phyloP scores from a whole-genome alignment of 1,140 invertebrate genomes.

The Drosophila tristis region DNA sequence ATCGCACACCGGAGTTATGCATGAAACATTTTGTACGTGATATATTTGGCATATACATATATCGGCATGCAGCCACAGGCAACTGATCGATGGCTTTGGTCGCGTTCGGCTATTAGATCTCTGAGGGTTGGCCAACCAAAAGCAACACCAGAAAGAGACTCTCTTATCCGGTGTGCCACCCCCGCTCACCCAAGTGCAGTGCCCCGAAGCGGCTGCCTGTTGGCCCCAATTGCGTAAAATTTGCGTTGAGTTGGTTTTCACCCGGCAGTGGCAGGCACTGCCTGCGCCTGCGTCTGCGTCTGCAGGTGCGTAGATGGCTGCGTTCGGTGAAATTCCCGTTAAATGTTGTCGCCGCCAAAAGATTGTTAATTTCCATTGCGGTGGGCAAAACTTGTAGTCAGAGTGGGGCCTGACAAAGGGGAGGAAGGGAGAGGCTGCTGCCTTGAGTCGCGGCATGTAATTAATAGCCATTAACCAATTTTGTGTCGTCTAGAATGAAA shows the following conservation, averaged over 20 bases:
- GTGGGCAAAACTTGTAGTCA: slow-evolving; percentile 23
- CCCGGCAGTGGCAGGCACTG: slow-evolving; percentile 24
- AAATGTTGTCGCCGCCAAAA: slow-evolving; percentile 61
- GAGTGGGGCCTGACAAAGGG: background rate
- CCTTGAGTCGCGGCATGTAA: slow-evolving; percentile 14
- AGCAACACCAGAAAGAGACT: no score
- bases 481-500: background rate
- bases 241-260: slow-evolving; percentile 59
- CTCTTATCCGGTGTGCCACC: background rate
- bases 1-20: background rate
- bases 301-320: slow-evolving; percentile 17
- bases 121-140: no score
- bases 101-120: slow-evolving; percentile 13
- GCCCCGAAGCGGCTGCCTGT: slow-evolving; percentile 1
- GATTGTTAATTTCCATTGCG: slow-evolving; percentile 57
- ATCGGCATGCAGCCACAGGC: background rate
- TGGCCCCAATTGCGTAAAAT: slow-evolving; percentile 70
- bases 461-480: slow-evolving; percentile 27
- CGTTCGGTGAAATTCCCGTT: slow-evolving; percentile 57
- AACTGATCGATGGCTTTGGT: slow-evolving; percentile 35
- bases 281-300: slow-evolving; percentile 16
- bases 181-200: background rate
- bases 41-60: slow-evolving; percentile 16
- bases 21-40: slow-evolving; percentile 22
- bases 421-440: background rate